A percentile compares a stretch with the other conserved stretches of the same genome.
phyloP scores from a whole-genome alignment of 2,888 invertebrate species.

The Ophion slaviceki region DNA sequence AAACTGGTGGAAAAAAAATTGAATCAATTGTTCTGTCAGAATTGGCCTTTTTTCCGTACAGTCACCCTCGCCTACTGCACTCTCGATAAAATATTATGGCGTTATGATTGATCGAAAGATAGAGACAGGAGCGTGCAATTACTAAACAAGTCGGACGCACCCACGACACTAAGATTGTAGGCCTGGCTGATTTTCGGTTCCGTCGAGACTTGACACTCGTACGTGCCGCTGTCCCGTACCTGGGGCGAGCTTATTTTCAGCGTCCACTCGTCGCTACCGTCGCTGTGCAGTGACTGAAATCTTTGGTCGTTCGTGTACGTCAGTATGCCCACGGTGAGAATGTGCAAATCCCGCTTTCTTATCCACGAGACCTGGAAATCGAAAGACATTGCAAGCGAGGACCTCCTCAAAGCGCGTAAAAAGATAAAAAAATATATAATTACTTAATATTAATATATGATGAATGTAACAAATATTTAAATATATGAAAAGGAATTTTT shows the following conservation, averaged over 20 bases:
- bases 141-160: constrained; percentile 80
- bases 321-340: constrained; percentile 89
- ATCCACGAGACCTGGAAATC: constrained; percentile 92
- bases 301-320: constrained; percentile 91
- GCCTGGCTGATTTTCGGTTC: constrained; percentile 92
- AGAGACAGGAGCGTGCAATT: not conserved
- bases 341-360: constrained; percentile 92
- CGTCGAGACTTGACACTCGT: constrained; percentile 92
- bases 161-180: constrained; percentile 90
- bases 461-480: not conserved
- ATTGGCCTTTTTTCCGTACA: too few relatives aligned
- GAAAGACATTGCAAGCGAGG: not conserved
- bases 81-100: too few relatives aligned
- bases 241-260: constrained; percentile 89
- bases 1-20: constrained; percentile 86
- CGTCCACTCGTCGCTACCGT: constrained; percentile 90
- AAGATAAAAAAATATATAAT: too few relatives aligned
- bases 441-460: too few relatives aligned
- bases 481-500: not conserved
- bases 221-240: constrained; percentile 88
- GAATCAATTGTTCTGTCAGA: not conserved
- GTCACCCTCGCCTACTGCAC: too few relatives aligned
- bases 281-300: constrained; percentile 89
- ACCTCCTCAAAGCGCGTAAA: not conserved
- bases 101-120: not conserved